Base-by-base conservation (phyloP, 2,113 vertebrate species). In the Paraplagusia blochii region DNA sequence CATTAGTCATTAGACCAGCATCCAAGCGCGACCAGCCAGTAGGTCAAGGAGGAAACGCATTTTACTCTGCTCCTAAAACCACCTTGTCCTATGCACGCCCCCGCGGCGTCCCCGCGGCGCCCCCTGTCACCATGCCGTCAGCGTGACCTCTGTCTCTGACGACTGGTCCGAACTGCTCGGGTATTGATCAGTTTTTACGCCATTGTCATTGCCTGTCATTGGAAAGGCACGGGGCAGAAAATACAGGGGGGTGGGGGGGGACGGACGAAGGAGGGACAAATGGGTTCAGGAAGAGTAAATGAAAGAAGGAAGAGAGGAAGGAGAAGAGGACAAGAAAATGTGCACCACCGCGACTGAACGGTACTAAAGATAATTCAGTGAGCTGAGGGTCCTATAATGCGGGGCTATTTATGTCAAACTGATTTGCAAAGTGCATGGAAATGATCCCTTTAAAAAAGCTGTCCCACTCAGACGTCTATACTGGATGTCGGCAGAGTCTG, bases 151-250 rank as follows among this genome's bases (percentile, higher is more conserved):
- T 19, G 42, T 58, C 58, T 58, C 11, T 59, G 12, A 18, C 49
- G 62, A 45, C 36, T 9, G 9, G 11, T 5, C 69, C 63, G 48
- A 35, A 64, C 51, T 53, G 64, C 58, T 59, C 43, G 17, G 0
- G 1, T 63, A 82, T 79, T 2, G 64, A 82, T 74, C 13, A 1
- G 35, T 1, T n/a, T 74, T 75, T 34, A 71, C 18, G 12, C 44
- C 60, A 52, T 63, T 75, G 67, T 77, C 66, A 72, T 76, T 73
- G 58, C 48, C 68, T 62, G 76, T 70, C 74, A 66, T 59, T 72
- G 60, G 59, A 57, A 54, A 57, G 46, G 65, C 53, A 50, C 36
- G 16, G 49, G 55, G 36, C 52, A 47, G 43, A 68, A 63, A 67
- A 66, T 53, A 49, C 50, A 46, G 34, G n/a, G 34, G 42, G 33